phyloP scores from a whole-genome alignment of 1,140 invertebrate genomes.

The Aphelenchoides fujianensis region DNA sequence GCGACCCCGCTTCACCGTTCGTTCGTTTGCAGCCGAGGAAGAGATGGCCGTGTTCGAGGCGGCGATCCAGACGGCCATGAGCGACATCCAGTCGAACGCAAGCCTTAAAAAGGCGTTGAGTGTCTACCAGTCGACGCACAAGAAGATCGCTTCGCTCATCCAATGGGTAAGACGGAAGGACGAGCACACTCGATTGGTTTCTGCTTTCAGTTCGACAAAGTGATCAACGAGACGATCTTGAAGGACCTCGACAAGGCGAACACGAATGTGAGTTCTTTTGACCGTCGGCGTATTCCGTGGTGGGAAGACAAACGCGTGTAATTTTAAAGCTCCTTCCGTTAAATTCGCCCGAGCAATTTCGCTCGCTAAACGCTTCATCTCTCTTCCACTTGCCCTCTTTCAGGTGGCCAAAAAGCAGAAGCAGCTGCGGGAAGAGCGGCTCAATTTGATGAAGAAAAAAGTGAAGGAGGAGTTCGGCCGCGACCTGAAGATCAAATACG shows the following conservation, averaged over 20 bases:
- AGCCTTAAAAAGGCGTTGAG: slow-evolving; percentile 36
- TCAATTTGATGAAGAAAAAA: slow-evolving; percentile 55
- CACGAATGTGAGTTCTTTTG: slow-evolving; percentile 38
- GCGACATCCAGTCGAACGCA: slow-evolving; percentile 9
- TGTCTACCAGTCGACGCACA: slow-evolving; percentile 66
- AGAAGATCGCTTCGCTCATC: slow-evolving; percentile 66
- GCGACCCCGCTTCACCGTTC: too few relatives aligned
- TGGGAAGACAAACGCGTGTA: too few relatives aligned
- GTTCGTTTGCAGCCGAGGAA: too few relatives aligned
- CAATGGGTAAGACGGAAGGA: slow-evolving; percentile 64
- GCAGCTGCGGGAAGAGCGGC: slow-evolving; percentile 55
- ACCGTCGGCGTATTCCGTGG: too few relatives aligned
- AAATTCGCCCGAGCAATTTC: too few relatives aligned
- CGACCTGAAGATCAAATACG: slow-evolving; percentile 44
- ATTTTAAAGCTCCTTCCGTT: too few relatives aligned
- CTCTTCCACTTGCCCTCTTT: background rate
- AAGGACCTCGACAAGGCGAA: slow-evolving; percentile 60
- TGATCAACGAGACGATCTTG: slow-evolving; percentile 59
- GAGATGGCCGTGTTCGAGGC: slow-evolving; percentile 67
- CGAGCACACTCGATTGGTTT: background rate
- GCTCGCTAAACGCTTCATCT: too few relatives aligned
- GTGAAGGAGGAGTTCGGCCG: slow-evolving; percentile 45
- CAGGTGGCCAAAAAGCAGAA: slow-evolving; percentile 38
- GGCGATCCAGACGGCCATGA: slow-evolving; percentile 67
- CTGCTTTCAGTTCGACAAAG: slow-evolving; percentile 64